Base-by-base conservation (phyloP, 2,113 vertebrate species). In the Myotis brandtii region DNA sequence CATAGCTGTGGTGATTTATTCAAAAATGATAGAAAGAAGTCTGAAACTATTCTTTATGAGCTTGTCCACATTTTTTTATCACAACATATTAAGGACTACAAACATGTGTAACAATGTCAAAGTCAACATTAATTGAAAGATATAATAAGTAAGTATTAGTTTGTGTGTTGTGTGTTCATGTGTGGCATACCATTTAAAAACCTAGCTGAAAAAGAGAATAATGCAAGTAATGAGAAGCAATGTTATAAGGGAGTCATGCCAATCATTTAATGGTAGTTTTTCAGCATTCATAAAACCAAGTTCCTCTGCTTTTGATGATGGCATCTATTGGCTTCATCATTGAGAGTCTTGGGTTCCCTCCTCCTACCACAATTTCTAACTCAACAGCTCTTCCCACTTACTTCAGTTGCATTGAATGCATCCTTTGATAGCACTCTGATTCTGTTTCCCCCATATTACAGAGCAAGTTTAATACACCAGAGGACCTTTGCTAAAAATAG, bases 321-420 rank as follows among this genome's bases (percentile, higher is more conserved):
- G 1, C n/a, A 1, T 43, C 6, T 59, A 17, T n/a, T n/a, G 3
- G 14, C 12, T 66, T 73, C 16, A 3, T 66, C 11, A 20, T 5
- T 66, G 11, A 64, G 25, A 67, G 8, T 16, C 11, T 48, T 66
- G 17, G 13, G 43, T 70, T 18, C 27, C 10, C 34, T 88, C 4
- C 4, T 48, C 30, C 32, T 54, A 27, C 12, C 3, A 23, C 17
- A 16, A 21, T 76, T 93, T 70, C 17, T 70, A 32, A 2, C 23
- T 30, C n/a, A 52, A 20, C 0, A n/a, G 13, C 11, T 62, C 4
- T 64, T 9, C 64, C 1, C 1, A 66, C 18, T 70, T 77, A 82
- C 83, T 30, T 37, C 6, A 16, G 0, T 16, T 37, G 2, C 12
- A n/a, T 13, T 40, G n/a, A 0, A 5, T 59, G 9, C 8, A 66